These are phyloP conservation scores for Tribolium freemani DNA, from an alignment of 2,888 invertebrate genomes.

Conservation along the genomic window DNA sequence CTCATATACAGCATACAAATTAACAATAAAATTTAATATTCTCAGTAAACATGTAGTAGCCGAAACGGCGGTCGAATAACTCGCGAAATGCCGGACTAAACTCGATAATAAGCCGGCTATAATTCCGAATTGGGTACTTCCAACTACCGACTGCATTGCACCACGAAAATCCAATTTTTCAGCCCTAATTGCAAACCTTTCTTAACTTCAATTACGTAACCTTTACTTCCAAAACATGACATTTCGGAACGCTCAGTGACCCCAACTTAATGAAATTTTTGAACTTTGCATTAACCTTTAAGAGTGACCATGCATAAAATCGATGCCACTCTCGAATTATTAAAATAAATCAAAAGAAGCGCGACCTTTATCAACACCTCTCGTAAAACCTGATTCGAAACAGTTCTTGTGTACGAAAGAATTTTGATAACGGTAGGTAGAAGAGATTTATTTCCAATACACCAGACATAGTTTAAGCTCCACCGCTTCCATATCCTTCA, in stretches of 20 bases:
- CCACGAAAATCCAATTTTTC: neutral
- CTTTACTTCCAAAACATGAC: slow-evolving; percentile 43
- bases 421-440: slow-evolving; percentile 21
- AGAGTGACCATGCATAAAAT: slow-evolving; percentile 27
- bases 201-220: slow-evolving; percentile 33
- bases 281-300: slow-evolving; percentile 44
- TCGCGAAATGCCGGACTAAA: slow-evolving; percentile 58
- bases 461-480: slow-evolving; percentile 18
- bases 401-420: slow-evolving; percentile 17
- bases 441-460: slow-evolving; percentile 28
- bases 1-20: slow-evolving; percentile 57
- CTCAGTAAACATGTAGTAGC: slow-evolving; percentile 59
- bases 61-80: slow-evolving; percentile 59
- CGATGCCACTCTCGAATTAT: neutral
- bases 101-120: slow-evolving; percentile 56
- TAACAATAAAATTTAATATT: slow-evolving; percentile 63
- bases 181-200: slow-evolving; percentile 39
- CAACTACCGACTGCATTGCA: slow-evolving; percentile 3
- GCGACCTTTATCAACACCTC: slow-evolving; percentile 23
- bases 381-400: neutral
- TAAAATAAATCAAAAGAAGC: slow-evolving; percentile 5
- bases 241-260: slow-evolving; percentile 35
- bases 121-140: slow-evolving; percentile 50
- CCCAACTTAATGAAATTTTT: slow-evolving; percentile 43
- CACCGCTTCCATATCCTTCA: slow-evolving; percentile 14